Evolutionary conservation across 2,797 vertebrate species (phyloP).

Genomic region (Dendrocincla fuliginosa): DNA sequence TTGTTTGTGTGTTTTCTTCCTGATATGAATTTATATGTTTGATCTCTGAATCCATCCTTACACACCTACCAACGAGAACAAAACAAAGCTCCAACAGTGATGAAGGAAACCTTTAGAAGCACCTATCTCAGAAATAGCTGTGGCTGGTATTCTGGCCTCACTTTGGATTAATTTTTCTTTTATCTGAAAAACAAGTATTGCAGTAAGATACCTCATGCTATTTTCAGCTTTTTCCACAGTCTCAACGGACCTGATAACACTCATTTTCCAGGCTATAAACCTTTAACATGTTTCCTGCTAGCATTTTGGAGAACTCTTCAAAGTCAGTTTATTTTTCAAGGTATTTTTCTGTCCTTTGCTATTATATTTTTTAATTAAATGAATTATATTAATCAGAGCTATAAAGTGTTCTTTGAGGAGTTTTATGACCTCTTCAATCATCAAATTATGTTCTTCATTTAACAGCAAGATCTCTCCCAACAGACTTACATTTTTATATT

Average conservation of each 20-base stretch:
- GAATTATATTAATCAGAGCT: slow-evolving; percentile 45
- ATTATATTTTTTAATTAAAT: slow-evolving; percentile 38
- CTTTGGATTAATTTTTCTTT: background rate
- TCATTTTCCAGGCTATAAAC: background rate
- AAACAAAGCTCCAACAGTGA: background rate
- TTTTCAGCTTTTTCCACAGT: background rate
- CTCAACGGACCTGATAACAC: background rate
- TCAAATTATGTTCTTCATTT: slow-evolving; percentile 56
- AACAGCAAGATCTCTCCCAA: slow-evolving; percentile 49
- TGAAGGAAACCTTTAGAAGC: background rate
- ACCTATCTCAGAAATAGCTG: background rate
- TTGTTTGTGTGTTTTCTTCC: background rate
- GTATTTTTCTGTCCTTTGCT: background rate
- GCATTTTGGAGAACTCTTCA: background rate
- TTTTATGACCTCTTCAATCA: slow-evolving; percentile 56
- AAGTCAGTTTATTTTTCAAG: background rate
- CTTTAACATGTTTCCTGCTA: background rate
- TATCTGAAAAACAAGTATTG: background rate
- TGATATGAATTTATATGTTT: accelerated
- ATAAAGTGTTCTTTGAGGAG: slow-evolving; percentile 43
- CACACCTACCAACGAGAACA: background rate
- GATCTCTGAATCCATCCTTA: background rate
- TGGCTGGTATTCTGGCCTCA: background rate
- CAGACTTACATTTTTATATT: background rate
- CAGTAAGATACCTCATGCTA: background rate